Percentiles rank a stretch among this genome's conserved stretches.
These are phyloP conservation scores for Rutpela maculata DNA, from an alignment of 2,888 invertebrate species.

Conservation along the genomic window DNA sequence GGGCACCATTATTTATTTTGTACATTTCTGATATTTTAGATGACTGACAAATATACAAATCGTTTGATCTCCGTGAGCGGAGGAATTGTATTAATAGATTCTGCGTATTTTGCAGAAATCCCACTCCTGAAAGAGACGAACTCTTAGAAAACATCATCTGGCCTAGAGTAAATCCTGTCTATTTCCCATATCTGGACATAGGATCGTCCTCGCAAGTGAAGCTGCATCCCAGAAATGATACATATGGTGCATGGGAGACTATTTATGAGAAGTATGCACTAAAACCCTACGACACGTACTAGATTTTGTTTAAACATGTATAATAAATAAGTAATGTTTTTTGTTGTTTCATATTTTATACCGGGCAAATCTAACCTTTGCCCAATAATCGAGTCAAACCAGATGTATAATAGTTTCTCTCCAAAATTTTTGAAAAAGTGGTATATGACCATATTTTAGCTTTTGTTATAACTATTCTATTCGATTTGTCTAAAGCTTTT, in stretches of 20 bases:
- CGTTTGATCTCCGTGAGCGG: too few species aligned
- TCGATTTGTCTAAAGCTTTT: too few species aligned
- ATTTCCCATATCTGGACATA: constrained; percentile 54
- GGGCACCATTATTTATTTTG: too few species aligned
- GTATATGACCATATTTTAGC: too few species aligned
- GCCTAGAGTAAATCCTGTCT: constrained; percentile 46
- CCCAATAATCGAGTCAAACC: too few species aligned
- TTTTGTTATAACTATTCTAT: too few species aligned
- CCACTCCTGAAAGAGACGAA: constrained; percentile 19
- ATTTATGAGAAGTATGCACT: constrained; percentile 45
- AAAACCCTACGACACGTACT: constrained; percentile 49
- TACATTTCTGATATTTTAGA: too few species aligned
- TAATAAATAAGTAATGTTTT: neutral
- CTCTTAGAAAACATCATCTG: constrained; percentile 48
- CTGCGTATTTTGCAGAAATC: neutral
- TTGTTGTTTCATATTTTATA: neutral
- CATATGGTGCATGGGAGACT: constrained; percentile 43
- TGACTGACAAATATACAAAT: too few species aligned
- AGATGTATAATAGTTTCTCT: too few species aligned
- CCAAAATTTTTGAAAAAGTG: too few species aligned
- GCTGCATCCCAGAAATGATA: constrained; percentile 45
- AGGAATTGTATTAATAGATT: too few species aligned
- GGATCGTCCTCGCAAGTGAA: constrained; percentile 47
- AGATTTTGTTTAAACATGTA: neutral
- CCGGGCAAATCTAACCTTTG: too few species aligned